Evolutionary conservation across 2,888 invertebrate genomes (phyloP).

Genomic region (Leucania comma): DNA sequence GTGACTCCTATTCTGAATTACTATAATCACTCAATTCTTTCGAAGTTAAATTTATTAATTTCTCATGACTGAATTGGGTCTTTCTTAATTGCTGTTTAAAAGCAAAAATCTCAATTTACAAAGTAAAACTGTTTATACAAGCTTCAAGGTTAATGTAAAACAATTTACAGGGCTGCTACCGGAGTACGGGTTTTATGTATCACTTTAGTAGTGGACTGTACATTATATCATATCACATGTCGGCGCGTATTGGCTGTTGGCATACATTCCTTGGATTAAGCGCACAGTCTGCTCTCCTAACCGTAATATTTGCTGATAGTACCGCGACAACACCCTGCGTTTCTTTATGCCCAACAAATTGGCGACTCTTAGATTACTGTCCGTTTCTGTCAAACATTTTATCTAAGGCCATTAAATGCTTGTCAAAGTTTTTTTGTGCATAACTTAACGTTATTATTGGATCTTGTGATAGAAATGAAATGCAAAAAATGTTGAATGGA

Average conservation of each 20-base stretch:
- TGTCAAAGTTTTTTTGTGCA: constrained; percentile 63
- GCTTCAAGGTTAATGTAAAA: constrained; percentile 47
- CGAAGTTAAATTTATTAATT: background rate
- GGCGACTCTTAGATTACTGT: constrained; percentile 68
- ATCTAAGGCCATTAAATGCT: constrained; percentile 62
- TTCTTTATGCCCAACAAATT: constrained; percentile 71
- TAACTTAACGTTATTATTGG: constrained; percentile 62
- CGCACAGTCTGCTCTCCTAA: constrained; percentile 72
- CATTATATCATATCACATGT: constrained; percentile 74
- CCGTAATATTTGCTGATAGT: constrained; percentile 78
- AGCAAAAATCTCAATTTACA: constrained; percentile 20
- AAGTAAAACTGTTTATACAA: constrained; percentile 16
- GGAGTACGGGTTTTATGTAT: constrained; percentile 43
- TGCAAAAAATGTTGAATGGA: constrained; percentile 57
- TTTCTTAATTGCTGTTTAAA: background rate
- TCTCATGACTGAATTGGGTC: background rate
- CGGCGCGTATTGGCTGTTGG: constrained; percentile 70
- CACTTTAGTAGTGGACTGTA: constrained; percentile 63
- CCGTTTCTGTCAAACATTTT: constrained; percentile 69
- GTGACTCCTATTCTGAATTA: background rate
- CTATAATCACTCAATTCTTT: background rate
- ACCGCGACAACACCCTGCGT: constrained; percentile 66
- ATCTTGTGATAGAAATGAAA: constrained; percentile 51
- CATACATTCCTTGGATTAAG: constrained; percentile 77
- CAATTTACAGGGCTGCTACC: constrained; percentile 43